Evolutionary conservation across 2,888 invertebrate species (phyloP), one percentile per base, ranked within the genome.

Genomic region (Trichogramma evanescens): DNA sequence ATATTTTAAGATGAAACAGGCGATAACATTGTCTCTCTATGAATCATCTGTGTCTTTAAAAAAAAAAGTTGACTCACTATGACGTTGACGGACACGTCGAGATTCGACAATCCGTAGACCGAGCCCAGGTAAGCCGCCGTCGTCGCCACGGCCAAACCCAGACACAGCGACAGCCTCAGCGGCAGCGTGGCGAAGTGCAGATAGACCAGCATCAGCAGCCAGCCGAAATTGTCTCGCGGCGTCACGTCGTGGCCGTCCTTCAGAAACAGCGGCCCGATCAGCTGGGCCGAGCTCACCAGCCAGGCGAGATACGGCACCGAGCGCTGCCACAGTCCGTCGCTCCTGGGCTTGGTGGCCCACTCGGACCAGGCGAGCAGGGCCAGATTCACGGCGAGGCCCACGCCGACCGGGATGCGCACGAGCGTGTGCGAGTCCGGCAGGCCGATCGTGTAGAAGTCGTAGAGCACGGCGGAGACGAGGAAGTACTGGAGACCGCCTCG

Each of bases 171-270:
- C 48, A 89, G 76, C 58, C 88, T 81, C 61, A 90, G 78, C 0
- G 90, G 90, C 67, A 90, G 77, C 10, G 89, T 86, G 58, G 89
- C 87, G 75, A 88, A 89, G 54, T 88, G 83, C 54, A 89, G 80
- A 74, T 89, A 91, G 70, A 87, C 85, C 68, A 89, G 77, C 54
- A 90, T 80, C 62, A 90, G 79, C 40, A 86, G 82, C 89, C 89
- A 89, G 42, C 87, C 88, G 13, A 89, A 80, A 58, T 84, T 83
- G 71, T 89, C 86, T 63, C 88, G 81, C 38, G 84, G 82, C 50
- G 83, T 82, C 65, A 83, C 81, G 67, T 82, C 82, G n/a, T 45
- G 8, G 74, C 80, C 75, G 71, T 79, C 78, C 72, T 86, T 84
- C 63, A 86, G 78, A 71, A 86, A 83, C 66, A 88, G 79, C 72